These are phyloP conservation scores for Watersipora subatra DNA, from an alignment of 1,140 invertebrate species.

Conservation along the genomic window DNA sequence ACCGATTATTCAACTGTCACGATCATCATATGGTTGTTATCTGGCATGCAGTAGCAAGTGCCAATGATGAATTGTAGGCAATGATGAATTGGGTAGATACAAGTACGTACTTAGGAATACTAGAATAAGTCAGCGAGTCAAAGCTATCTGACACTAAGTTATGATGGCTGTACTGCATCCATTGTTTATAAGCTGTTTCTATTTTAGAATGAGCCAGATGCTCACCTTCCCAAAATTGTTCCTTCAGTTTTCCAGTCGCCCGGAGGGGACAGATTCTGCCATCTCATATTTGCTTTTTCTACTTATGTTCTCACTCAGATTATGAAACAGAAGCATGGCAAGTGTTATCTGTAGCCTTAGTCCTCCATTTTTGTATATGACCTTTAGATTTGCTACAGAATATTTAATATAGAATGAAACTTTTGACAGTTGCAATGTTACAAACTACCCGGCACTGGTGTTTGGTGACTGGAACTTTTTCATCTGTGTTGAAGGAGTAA, in stretches of 20 bases:
- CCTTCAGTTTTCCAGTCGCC: slow-evolving; percentile 25
- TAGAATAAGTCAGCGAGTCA: too few species aligned
- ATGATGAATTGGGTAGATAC: too few species aligned
- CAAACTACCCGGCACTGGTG: neutral
- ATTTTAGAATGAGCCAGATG: slow-evolving; percentile 24
- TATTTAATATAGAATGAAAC: neutral
- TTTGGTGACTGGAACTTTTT: too few species aligned
- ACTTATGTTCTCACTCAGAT: slow-evolving; percentile 21
- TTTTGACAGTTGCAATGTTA: neutral
- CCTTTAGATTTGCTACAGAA: neutral
- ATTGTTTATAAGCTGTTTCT: too few species aligned
- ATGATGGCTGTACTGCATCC: too few species aligned
- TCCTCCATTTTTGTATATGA: neutral
- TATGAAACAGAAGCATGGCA: slow-evolving; percentile 20
- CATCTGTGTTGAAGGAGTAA: slow-evolving; percentile 12
- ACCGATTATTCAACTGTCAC: too few species aligned
- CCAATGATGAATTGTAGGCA: too few species aligned
- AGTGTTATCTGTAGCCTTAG: neutral
- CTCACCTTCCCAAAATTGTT: slow-evolving; percentile 20
- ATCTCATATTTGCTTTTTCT: slow-evolving; percentile 20
- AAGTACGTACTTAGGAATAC: too few species aligned
- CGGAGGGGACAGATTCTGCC: slow-evolving; percentile 24
- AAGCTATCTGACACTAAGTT: too few species aligned
- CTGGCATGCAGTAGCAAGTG: too few species aligned
- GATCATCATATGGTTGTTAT: too few species aligned